Evolutionary conservation across 2,797 vertebrate genomes (phyloP).

Genomic region (Lindbergichthys nudifrons): DNA sequence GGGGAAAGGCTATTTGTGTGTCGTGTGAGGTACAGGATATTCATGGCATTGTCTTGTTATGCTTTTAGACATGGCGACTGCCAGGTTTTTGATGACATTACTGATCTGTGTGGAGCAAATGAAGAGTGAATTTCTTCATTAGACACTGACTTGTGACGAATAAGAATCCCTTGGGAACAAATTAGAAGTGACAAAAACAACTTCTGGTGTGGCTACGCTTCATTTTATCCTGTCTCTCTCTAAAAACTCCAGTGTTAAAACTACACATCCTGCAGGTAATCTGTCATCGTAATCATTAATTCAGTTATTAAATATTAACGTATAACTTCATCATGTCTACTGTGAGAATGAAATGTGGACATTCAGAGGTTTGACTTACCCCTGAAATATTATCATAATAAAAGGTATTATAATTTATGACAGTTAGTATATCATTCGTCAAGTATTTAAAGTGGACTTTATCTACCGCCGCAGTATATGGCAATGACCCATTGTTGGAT

Average conservation of each 20-base stretch:
- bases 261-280: conserved; percentile 24
- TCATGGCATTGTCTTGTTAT: conserved; percentile 7
- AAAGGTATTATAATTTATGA: background rate
- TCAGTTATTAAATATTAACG: conserved; percentile 27
- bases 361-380: background rate
- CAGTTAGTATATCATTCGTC: background rate
- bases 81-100: conserved; percentile 12
- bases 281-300: conserved; percentile 38
- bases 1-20: conserved; percentile 13
- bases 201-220: conserved; percentile 4
- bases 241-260: conserved; percentile 21
- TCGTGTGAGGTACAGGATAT: conserved; percentile 14
- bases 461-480: conserved; percentile 1
- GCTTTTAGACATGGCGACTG: background rate
- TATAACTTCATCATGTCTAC: background rate
- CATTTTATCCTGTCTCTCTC: conserved; percentile 1
- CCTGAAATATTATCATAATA: too few relatives aligned
- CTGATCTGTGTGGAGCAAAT: conserved; percentile 12
- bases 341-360: conserved; percentile 13
- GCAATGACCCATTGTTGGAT: conserved; percentile 43
- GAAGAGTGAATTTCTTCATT: background rate
- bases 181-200: conserved; percentile 35
- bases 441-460: conserved; percentile 3
- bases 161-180: conserved; percentile 14
- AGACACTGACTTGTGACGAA: background rate